phyloP scores from a whole-genome alignment of 1,140 invertebrate genomes.

The Drosophila takahashii region DNA sequence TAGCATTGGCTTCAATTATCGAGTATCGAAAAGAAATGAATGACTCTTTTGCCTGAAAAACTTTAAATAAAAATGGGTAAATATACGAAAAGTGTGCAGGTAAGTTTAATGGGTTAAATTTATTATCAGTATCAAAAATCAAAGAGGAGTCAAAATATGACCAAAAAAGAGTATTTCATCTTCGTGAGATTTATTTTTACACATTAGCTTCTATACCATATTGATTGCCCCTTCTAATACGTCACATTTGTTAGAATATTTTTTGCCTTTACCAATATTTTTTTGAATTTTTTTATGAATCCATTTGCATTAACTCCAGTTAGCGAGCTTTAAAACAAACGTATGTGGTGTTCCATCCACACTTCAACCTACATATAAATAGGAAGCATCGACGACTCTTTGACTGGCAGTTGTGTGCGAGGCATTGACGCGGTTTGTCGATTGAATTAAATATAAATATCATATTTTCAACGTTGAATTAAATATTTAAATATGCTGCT shows the following conservation, averaged over 20 bases:
- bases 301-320: slow-evolving; percentile 57
- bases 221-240: slow-evolving; percentile 41
- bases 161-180: background rate
- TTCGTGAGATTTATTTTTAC: background rate
- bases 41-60: background rate
- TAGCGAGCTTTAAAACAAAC: slow-evolving; percentile 55
- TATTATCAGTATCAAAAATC: background rate
- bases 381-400: slow-evolving; percentile 38
- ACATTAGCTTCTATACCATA: background rate
- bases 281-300: slow-evolving; percentile 17
- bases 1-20: background rate
- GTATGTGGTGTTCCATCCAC: slow-evolving; percentile 12
- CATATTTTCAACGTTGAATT: slow-evolving; percentile 55
- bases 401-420: slow-evolving; percentile 50
- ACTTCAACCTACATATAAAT: slow-evolving; percentile 53
- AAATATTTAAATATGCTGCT: slow-evolving; percentile 45
- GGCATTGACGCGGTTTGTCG: slow-evolving; percentile 47
- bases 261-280: slow-evolving; percentile 14
- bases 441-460: slow-evolving; percentile 56
- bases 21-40: background rate
- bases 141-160: background rate
- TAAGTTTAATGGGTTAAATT: background rate
- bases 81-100: background rate
- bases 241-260: slow-evolving; percentile 38
- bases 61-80: background rate